Evolutionary conservation across 2,888 invertebrate genomes (phyloP).

Genomic region (Cactoblastis cactorum): DNA sequence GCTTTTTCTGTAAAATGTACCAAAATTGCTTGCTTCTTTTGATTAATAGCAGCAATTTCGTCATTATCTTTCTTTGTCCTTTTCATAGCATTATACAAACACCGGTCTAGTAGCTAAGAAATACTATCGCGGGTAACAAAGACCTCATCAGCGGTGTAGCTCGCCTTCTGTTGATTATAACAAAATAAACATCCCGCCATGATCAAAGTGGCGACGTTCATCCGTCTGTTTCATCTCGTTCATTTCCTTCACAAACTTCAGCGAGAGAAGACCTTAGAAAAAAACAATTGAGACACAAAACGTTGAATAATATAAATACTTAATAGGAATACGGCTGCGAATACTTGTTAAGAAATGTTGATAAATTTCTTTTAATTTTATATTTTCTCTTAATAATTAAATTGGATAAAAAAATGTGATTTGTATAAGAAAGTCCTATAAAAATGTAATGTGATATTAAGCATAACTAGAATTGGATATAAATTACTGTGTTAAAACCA

Average conservation of each 20-base stretch:
- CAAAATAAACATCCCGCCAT: constrained; percentile 39
- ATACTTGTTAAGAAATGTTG: background rate
- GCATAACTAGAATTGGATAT: no score
- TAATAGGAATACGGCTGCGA: background rate
- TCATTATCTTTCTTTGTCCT: no score
- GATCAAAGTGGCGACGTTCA: constrained; percentile 47
- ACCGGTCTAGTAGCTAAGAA: constrained; percentile 5
- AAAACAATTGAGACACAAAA: constrained; percentile 30
- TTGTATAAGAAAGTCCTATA: no score
- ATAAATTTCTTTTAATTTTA: no score
- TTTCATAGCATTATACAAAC: no score
- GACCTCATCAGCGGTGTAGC: constrained; percentile 25
- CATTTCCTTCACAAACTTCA: constrained; percentile 39
- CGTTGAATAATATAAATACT: constrained; percentile 15
- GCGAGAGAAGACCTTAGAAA: constrained; percentile 19
- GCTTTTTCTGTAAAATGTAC: no score
- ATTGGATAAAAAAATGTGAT: no score
- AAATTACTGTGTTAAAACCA: no score
- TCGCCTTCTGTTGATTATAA: constrained; percentile 35
- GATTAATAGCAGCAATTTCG: no score
- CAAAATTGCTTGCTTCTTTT: no score
- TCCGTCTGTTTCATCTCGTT: constrained; percentile 38
- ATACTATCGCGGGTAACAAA: constrained; percentile 23
- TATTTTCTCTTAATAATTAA: no score
- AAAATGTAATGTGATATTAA: no score